Evolutionary conservation across 2,113 vertebrate genomes (phyloP).

Genomic region (Poeciliopsis retropinna): DNA sequence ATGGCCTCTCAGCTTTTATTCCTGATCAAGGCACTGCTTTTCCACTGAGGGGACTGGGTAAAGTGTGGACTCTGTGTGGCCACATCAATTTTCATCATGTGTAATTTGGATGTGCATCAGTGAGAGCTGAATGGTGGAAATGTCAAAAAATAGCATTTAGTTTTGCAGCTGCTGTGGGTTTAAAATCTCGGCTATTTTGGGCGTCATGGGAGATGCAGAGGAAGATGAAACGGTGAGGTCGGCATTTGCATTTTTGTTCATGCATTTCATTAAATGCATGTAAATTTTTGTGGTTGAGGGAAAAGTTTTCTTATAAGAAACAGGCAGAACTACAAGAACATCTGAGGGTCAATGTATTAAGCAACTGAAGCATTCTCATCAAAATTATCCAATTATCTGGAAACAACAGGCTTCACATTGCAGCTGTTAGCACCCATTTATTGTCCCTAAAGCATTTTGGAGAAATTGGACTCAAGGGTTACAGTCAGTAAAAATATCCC

Average conservation of each 20-base stretch:
- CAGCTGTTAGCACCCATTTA: conserved; percentile 11
- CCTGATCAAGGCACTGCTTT: conserved; percentile 29
- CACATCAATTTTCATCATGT: conserved; percentile 50
- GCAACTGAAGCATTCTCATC: not conserved
- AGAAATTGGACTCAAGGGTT: conserved; percentile 30
- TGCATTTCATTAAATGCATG: not conserved
- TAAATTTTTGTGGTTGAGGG: not conserved
- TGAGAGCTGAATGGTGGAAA: too few relatives aligned
- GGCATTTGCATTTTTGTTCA: not conserved
- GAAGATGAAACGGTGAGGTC: conserved; percentile 4
- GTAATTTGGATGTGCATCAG: conserved; percentile 18
- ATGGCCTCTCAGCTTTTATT: conserved; percentile 36
- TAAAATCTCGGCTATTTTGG: conserved; percentile 15
- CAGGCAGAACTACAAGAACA: not conserved
- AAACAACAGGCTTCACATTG: conserved; percentile 1
- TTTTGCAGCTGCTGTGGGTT: conserved; percentile 1
- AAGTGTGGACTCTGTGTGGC: conserved; percentile 13
- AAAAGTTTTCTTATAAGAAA: not conserved
- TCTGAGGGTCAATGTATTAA: not conserved
- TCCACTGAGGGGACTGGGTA: conserved; percentile 27
- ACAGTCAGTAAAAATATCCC: conserved; percentile 16
- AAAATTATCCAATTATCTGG: not conserved
- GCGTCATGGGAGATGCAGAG: not conserved
- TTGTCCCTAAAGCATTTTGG: not conserved
- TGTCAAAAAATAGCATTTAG: not conserved